Evolutionary conservation across 2,888 invertebrate genomes (phyloP), one percentile per base, ranked within the genome.

Genomic region (Cheilosia variabilis): DNA sequence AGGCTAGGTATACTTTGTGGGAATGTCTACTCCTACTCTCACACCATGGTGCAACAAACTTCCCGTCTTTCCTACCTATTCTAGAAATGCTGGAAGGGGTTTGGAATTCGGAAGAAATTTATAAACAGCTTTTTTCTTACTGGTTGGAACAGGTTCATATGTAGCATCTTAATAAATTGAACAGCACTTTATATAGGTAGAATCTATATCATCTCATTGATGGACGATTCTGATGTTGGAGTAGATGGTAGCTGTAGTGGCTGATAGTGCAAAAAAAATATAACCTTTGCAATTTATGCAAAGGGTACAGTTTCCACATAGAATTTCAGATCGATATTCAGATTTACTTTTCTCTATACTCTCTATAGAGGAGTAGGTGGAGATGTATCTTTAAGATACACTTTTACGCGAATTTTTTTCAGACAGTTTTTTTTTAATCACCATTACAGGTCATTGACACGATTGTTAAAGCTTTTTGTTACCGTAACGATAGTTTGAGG

Each of bases 251-350:
- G 22, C 17, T 27, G 13, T 47, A 27, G 66, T 52, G 66, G 57
- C 52, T 52, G 52, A 13, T 24, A 37, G 24, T 41, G 53, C 17
- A 53, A 52, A 31, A 27, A 27, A 31, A 9, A 31, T 27, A 10
- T 15, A 17, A 31, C 19, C 9, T 57, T 2, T 78, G 47, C 55
- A 47, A 37, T 76, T 4, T 6, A 31, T 31, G 3, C 17, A 37
- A 37, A 45, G 77, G 73, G 76, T 82, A 71, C 76, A 81, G 81
- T 76, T 79, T 53, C 27, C 43, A 41, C 24, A 41, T 27, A 19
- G 58, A 45, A 58, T 53, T 60, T 62, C 43, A 55, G 76, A 84
- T 84, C 84, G 75, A 84, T 84, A 80, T 66, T 37, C 13, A 34
- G 34, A 57, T 43, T 47, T 69, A 37, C 5, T 19, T 58, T 58